Conservation (phyloP, 2,888 invertebrate species). For the Leptinotarsa tumamoca region DNA sequence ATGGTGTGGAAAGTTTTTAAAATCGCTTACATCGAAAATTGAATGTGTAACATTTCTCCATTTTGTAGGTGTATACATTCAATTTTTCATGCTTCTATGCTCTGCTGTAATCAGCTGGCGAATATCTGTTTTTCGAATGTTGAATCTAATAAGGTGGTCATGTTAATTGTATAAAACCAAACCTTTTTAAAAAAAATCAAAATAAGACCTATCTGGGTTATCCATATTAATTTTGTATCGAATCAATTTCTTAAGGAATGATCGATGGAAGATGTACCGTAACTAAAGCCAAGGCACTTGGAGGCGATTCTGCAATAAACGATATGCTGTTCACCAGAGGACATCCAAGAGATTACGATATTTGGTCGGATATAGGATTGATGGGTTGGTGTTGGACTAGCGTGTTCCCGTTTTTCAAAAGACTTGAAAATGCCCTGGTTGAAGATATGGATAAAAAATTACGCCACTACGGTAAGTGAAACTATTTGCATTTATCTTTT, state of each 20-base stretch:
- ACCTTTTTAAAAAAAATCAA: too few species aligned
- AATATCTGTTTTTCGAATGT: too few species aligned
- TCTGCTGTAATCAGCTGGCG: too few species aligned
- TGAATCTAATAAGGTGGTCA: too few species aligned
- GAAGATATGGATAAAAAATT: slow-evolving; percentile 69
- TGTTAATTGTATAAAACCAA: too few species aligned
- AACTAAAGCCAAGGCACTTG: slow-evolving; percentile 78
- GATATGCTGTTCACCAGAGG: slow-evolving; percentile 86
- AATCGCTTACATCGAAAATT: too few species aligned
- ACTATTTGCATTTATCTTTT: not conserved
- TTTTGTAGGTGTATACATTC: too few species aligned
- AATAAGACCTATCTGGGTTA: too few species aligned
- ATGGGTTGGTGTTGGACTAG: slow-evolving; percentile 80
- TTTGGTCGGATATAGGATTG: slow-evolving; percentile 80
- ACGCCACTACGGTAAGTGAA: slow-evolving; percentile 66
- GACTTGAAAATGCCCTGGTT: slow-evolving; percentile 77
- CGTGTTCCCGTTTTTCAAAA: slow-evolving; percentile 81
- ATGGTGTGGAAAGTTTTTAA: too few species aligned
- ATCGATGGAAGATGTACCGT: slow-evolving; percentile 54
- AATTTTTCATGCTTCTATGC: too few species aligned
- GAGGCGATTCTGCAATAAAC: slow-evolving; percentile 84
- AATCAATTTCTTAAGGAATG: slow-evolving; percentile 47
- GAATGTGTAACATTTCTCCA: too few species aligned
- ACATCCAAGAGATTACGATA: slow-evolving; percentile 78
- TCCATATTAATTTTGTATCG: not conserved